A percentile compares a stretch with the other conserved stretches of the same genome.
Evolutionary conservation across 2,797 vertebrate genomes (phyloP).

Genomic region (Ctenosaura bakeri): DNA sequence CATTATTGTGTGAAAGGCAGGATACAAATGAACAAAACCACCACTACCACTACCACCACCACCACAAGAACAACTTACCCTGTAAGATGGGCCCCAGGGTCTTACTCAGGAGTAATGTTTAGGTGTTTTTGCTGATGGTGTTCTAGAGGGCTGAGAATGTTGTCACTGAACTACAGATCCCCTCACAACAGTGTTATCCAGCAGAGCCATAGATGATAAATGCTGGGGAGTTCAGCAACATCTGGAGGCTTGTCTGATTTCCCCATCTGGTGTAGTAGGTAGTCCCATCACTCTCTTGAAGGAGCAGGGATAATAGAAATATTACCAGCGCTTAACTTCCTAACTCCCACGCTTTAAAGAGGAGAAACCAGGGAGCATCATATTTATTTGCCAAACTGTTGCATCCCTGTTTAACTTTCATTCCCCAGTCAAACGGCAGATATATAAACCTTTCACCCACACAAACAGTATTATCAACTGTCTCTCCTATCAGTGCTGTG

Average conservation of each 20-base stretch:
- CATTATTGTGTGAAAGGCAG: too few species aligned
- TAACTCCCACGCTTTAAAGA: background rate
- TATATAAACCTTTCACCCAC: constrained; percentile 52
- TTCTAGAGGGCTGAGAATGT: too few species aligned
- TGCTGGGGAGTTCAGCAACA: too few species aligned
- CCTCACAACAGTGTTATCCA: too few species aligned
- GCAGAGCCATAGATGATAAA: too few species aligned
- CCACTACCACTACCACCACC: too few species aligned
- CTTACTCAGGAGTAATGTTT: rapidly evolving
- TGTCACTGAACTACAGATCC: too few species aligned
- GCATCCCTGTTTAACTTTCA: constrained; percentile 43
- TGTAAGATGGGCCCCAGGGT: background rate
- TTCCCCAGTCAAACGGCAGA: constrained; percentile 41
- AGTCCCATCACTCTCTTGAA: background rate
- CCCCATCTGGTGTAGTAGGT: background rate
- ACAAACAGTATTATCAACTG: constrained; percentile 41
- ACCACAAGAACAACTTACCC: background rate
- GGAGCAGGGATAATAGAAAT: background rate
- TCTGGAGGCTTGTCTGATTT: too few species aligned
- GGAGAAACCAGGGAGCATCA: constrained; percentile 14
- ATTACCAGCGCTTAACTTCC: background rate
- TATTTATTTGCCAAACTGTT: constrained; percentile 38
- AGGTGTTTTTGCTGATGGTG: background rate
- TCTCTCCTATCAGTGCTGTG: constrained; percentile 64
- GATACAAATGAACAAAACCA: too few species aligned